Evolutionary conservation across 2,888 invertebrate genomes (phyloP), one percentile per base, ranked within the genome.

Genomic region (Stenoptilia bipunctidactyla): DNA sequence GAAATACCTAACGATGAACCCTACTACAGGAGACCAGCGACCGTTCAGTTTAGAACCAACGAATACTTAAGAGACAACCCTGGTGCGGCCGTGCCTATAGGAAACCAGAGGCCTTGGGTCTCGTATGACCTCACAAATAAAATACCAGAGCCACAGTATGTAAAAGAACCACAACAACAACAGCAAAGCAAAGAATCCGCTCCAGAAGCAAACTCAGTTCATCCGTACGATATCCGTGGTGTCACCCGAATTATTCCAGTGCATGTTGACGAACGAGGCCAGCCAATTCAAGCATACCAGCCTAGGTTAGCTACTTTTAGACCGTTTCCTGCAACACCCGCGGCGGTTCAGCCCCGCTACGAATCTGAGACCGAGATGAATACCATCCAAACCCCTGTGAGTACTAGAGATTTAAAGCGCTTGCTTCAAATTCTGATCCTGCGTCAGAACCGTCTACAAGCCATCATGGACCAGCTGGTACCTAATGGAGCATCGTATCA

Each of bases 341-440:
- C 49, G 2, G 30, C 59, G 8, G 59, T 52, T 46, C 69, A 62
- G 52, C 76, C 71, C 10, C 58, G 75, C n/a, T 85, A 85, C 27
- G 85, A 86, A 41, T 79, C 84, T 3, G 66, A 72, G 5, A 82
- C 85, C 15, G 86, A 86, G 45, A 80, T 86, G 64, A 86, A 87
- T 42, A 80, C 86, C 1, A 89, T 90, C 35, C 85, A 88, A 37
- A 87, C 90, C 8, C 91, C 91, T 5, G 87, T 91, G 1, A 91
- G 90, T 55, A 88, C 90, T 1, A 85, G 87, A 53, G 91, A 92
- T 57, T 87, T 91, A 44, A 89, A 90, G 55, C 80, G 88, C 37
- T 66, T 92, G 33, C 70, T 92, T 4, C 88, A 90, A 46, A 86
- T 89, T 58, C 69, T 92, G 41, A 85, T 91, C 27, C 59, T 87